Base-by-base conservation (phyloP, 2,888 invertebrate genomes). In the Hypselothyrea guttata region DNA sequence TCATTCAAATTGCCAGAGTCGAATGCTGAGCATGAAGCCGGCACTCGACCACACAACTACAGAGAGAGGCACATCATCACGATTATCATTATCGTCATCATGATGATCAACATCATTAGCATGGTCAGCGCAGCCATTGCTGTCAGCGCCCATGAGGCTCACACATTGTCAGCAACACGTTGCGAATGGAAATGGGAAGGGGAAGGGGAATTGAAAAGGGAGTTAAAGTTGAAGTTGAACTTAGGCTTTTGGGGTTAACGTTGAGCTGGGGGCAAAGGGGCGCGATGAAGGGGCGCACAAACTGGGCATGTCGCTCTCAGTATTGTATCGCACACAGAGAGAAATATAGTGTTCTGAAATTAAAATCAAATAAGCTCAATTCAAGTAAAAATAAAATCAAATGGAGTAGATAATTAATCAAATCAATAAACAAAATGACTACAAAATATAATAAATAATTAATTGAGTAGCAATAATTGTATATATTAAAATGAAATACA, bases 111-210 rank as follows among this genome's bases (percentile, higher is more conserved):
- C 62, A 46, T 68, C 46, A 44, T 42, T 44, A 42, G 45, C 53
- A 63, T 68, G 68, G 57, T 47, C 57, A 68, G 47, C 57, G 47
- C 38, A 53, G 51, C 57, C 57, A 61, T 62, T 48, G 54, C 70
- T 61, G 70, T 65, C 65, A 65, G 48, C 64, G 42, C 18, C 63
- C 49, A 52, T 52, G 35, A 27, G 33, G 42, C 31, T 35, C 15
- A 11, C 15, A 47, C 65, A 66, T 37, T 62, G 71, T 59, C 71
- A 71, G 71, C 71, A 71, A 70, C 71, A 71, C 71, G 71, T 71
- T 60, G 69, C 48, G 42, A 62, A 47, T 47, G 46, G 18, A 46
- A 35, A 4, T 4, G 22, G 22, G 22, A 22, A 4, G 2, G 22
- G 12, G 38, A 15, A 49, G 45, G 53, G 56, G 38, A 42, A 34